Base-by-base conservation (phyloP, 2,888 invertebrate species). In the Koerneria pararmatus region DNA sequence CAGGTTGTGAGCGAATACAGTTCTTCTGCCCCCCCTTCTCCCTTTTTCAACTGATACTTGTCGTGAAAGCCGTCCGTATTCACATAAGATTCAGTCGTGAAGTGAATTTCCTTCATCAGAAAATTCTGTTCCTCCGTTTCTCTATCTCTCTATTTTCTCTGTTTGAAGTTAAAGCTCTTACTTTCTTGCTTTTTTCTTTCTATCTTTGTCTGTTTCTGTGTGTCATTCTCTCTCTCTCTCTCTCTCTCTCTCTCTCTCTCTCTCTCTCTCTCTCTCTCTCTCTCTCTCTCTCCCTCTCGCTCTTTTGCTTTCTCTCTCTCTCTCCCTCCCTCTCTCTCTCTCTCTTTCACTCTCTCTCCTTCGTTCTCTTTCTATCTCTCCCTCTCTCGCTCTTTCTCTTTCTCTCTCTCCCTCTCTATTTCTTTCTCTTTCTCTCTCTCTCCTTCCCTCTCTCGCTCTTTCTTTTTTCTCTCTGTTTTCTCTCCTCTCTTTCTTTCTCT, bases 181-280 rank as follows among this genome's bases (percentile, higher is more conserved):
- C 46, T 46, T 53, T 8, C 11, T 22, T 24, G 53, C 24, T 3
- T 59, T 22, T 32, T 22, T 34, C 6, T 37, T 37, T 65, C 57
- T 64, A 41, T 32, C 51, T 22, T 48, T 57, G 22, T 59, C 11
- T 22, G 24, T 65, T 35, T 58, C 32, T 37, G n/a, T n/a, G n/a
- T 27, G 24, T 51, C 22, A 51, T 22, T 51, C 8, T 5, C n/a
- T 22, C 51, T 5, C 51, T 22, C 51, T 15, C n/a, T 51, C 51
- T 11, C 51, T n/a, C 5, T 51, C n/a, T 11, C n/a, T 5, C 51
- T 51, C n/a, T 51, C n/a, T 5, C 8, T 15, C 51, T 51, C 51
- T 51, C 51, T 51, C 51, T 51, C 51, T 51, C 51, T 51, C 51
- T 51, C 51, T 51, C 51, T 51, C 51, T 51, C 51, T 51, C 51